Conservation (phyloP, 2,888 invertebrate genomes). For the Leptinotarsa rubiginosa region DNA sequence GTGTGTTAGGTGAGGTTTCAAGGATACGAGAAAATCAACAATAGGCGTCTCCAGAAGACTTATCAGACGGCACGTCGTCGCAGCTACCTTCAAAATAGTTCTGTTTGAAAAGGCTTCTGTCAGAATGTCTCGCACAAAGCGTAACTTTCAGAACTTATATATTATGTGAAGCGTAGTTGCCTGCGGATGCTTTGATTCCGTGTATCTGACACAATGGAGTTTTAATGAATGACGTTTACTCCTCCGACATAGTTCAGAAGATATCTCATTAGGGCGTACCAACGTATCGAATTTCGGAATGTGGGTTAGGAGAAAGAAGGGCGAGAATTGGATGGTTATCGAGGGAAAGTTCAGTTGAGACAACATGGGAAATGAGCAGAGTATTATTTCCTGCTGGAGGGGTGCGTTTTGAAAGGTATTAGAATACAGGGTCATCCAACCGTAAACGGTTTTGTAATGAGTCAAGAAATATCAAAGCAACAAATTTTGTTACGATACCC, state of each 20-base stretch:
- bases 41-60: not conserved
- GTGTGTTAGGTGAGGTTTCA: not conserved
- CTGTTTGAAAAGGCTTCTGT: not conserved
- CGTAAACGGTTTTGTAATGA: no score
- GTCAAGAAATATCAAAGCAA: no score
- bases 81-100: not conserved
- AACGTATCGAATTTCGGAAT: constrained; percentile 5
- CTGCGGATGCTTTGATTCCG: constrained; percentile 3
- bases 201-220: constrained; percentile 1
- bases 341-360: not conserved
- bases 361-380: not conserved
- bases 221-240: constrained; percentile 13
- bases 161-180: not conserved
- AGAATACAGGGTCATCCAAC: no score
- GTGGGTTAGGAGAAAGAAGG: not conserved
- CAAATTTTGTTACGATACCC: no score
- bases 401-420: not conserved
- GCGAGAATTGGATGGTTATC: not conserved
- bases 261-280: constrained; percentile 13
- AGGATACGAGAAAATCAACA: not conserved
- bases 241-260: constrained; percentile 6
- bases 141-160: not conserved
- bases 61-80: not conserved
- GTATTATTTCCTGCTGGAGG: not conserved
- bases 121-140: not conserved